Evolutionary conservation across 2,797 vertebrate genomes (phyloP), one percentile per base, ranked within the genome.

Genomic region (Xenentodon cancila): DNA sequence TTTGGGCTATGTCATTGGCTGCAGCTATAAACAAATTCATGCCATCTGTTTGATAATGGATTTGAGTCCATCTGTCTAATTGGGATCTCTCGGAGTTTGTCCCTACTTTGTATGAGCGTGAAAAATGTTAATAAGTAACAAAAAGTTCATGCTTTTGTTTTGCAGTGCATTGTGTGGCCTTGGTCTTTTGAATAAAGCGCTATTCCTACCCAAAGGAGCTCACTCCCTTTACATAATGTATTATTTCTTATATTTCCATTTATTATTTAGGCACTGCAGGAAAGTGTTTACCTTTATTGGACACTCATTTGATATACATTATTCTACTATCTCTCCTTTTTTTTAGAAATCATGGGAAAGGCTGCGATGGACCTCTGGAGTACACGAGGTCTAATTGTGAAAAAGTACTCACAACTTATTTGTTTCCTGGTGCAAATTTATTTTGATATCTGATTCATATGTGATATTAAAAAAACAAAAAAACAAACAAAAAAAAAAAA

Each of bases 21-120:
- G 55, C 57, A 69, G 69, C 75, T 73, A 75, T 84, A 79, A 84
- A 88, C 84, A 70, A 71, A 84, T 79, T 73, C 32, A 65, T 62
- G 54, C 82, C 88, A 91, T 89, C 86, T 89, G 85, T 64, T 64
- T 52, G 22, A 25, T 73, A 77, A 84, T 83, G 74, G 74, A 82
- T 88, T 71, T 54, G 68, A 79, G 63, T 80, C 84, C 80, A 83
- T 87, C 83, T 84, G 83, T 79, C 67, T 68, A 54, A 83, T 80
- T 43, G 80, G 79, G 65, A 57, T 73, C 60, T 75, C 60, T 52
- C 16, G 32, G 77, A 70, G 64, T 63, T 59, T 71, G 16, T 49
- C 48, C 25, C 32, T 44, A 45, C 18, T 77, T 75, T 83, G 64
- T 64, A 59, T 17, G 17, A 54, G 73, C 70, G 15, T 55, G 52